phyloP scores from a whole-genome alignment of 1,140 invertebrate species.

The Conus betulinus region DNA sequence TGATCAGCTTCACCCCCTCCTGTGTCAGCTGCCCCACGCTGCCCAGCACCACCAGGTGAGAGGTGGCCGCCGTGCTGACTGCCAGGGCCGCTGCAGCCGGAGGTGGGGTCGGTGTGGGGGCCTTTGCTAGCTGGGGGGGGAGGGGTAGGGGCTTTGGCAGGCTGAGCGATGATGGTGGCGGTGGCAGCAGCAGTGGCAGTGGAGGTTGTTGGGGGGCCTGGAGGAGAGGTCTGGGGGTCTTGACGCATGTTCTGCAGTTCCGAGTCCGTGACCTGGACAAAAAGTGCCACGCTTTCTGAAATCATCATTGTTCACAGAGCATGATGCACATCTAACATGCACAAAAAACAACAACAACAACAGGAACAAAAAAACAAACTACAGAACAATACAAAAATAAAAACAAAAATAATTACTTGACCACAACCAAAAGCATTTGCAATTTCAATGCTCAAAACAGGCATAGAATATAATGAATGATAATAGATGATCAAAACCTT shows the following conservation, averaged over 20 bases:
- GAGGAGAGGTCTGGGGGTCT: conserved; percentile 39
- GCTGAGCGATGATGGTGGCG: not conserved
- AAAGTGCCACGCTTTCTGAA: too few relatives aligned
- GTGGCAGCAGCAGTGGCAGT: not conserved
- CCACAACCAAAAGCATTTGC: too few relatives aligned
- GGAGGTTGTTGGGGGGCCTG: not conserved
- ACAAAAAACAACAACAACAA: too few relatives aligned
- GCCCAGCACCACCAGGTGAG: conserved; percentile 47
- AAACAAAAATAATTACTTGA: too few relatives aligned
- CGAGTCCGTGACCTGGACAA: conserved; percentile 65
- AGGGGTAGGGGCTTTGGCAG: conserved; percentile 19
- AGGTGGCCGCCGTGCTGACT: conserved; percentile 8
- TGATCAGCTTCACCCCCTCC: conserved; percentile 41
- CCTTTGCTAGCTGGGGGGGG: conserved; percentile 4
- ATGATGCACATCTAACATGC: too few relatives aligned
- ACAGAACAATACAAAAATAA: too few relatives aligned
- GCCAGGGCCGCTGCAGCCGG: conserved; percentile 11
- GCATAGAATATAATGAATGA: not conserved
- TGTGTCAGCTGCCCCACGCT: conserved; percentile 22
- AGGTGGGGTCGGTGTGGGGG: not conserved
- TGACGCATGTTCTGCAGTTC: conserved; percentile 71
- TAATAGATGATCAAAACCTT: too few relatives aligned
- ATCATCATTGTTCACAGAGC: too few relatives aligned
- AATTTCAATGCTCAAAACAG: not conserved
- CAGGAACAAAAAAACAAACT: too few relatives aligned